A percentile compares a stretch with the other conserved stretches of the same genome.
Conservation (phyloP, 2,797 vertebrate genomes). For the Staurois parvus region DNA sequence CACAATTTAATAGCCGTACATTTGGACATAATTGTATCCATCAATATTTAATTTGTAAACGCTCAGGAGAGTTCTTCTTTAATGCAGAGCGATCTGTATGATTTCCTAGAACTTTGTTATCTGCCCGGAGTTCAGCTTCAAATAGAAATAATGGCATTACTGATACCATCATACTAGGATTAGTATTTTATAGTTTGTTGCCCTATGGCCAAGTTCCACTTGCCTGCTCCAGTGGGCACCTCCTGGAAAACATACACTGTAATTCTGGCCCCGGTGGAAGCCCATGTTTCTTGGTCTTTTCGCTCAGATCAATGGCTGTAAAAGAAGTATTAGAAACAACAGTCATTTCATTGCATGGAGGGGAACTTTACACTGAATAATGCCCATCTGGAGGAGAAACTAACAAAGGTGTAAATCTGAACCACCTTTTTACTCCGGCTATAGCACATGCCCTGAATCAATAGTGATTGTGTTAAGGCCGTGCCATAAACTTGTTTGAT, state of each 20-base stretch:
- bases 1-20: no score
- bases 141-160: neutral
- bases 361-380: constrained; percentile 75
- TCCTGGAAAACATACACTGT: constrained; percentile 66
- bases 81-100: no score
- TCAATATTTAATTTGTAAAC: no score
- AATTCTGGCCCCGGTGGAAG: constrained; percentile 68
- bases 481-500: constrained; percentile 79
- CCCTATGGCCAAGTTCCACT: constrained; percentile 6
- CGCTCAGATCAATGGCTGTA: constrained; percentile 77
- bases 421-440: constrained; percentile 75
- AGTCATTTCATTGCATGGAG: constrained; percentile 74
- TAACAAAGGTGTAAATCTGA: constrained; percentile 76
- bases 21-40: no score
- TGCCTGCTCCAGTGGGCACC: constrained; percentile 11
- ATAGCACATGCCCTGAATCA: constrained; percentile 77
- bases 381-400: constrained; percentile 71
- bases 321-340: constrained; percentile 76
- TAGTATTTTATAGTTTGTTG: neutral
- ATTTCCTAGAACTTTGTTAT: no score
- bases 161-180: neutral
- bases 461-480: constrained; percentile 73
- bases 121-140: neutral
- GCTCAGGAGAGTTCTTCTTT: no score
- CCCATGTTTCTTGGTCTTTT: constrained; percentile 75